phyloP scores from a whole-genome alignment of 2,888 invertebrate species.

The Furcula furcula region DNA sequence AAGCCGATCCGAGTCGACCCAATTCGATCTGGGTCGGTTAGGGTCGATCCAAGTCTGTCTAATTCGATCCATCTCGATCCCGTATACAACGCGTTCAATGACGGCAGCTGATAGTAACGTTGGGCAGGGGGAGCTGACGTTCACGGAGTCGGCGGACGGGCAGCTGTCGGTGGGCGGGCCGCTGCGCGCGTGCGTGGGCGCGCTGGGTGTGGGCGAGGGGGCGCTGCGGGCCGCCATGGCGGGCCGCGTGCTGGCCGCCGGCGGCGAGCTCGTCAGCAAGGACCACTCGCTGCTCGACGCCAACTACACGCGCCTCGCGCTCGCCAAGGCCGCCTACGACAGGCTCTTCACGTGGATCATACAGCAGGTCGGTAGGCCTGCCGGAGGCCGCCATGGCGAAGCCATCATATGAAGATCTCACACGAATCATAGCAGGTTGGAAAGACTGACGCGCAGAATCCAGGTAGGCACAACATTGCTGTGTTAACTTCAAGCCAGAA shows the following conservation, averaged over 20 bases:
- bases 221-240: conserved; percentile 89
- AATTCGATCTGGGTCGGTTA: no score
- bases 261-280: conserved; percentile 87
- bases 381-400: no score
- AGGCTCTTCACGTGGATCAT: conserved; percentile 97
- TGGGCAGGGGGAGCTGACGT: conserved; percentile 82
- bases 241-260: conserved; percentile 94
- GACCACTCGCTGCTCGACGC: conserved; percentile 93
- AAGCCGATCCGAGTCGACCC: no score
- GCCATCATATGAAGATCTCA: no score
- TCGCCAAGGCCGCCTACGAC: conserved; percentile 98
- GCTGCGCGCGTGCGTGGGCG: conserved; percentile 66
- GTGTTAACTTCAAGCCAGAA: no score
- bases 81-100: no score
- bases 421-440: no score
- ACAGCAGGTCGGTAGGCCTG: conserved; percentile 75
- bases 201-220: conserved; percentile 82
- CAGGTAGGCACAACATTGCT: no score
- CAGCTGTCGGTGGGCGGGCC: conserved; percentile 80
- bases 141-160: conserved; percentile 83
- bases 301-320: conserved; percentile 93
- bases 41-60: no score
- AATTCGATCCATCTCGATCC: no score
- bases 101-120: no score
- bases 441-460: no score